Conservation (phyloP, 64 coral and sea anemone species). For the Cladopsammia gracilis region DNA sequence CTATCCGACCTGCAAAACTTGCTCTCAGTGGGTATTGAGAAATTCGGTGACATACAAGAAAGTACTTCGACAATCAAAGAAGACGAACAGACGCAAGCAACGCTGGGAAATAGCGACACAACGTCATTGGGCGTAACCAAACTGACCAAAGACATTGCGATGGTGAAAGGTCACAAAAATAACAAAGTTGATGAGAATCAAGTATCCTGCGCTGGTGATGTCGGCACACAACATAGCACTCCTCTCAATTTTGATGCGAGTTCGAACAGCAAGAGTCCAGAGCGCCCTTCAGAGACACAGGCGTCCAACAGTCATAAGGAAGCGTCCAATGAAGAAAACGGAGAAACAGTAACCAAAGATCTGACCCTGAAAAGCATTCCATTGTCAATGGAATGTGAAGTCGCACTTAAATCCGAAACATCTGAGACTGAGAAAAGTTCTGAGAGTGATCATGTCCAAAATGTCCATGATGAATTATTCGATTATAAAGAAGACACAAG, state of each 20-base stretch:
- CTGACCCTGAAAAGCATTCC: not conserved
- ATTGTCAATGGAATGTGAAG: not conserved
- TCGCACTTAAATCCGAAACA: not conserved
- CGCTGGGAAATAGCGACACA: not conserved
- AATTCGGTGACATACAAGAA: not conserved
- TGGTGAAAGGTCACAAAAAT: not conserved
- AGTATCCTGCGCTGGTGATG: not conserved
- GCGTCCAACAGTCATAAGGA: not conserved
- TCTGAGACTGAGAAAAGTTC: not conserved
- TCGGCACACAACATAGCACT: not conserved
- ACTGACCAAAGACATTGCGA: too few relatives aligned
- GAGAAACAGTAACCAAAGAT: not conserved
- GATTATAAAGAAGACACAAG: not conserved
- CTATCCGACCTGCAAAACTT: constrained; percentile 49
- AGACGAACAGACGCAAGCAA: not conserved
- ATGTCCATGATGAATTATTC: not conserved
- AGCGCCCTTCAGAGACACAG: not conserved
- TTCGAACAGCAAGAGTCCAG: not conserved
- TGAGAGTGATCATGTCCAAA: not conserved
- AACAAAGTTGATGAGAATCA: not conserved
- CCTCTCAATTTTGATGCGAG: not conserved
- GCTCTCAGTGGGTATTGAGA: not conserved
- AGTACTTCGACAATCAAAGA: not conserved
- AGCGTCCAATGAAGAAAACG: not conserved
- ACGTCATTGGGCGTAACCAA: not conserved